A percentile compares a stretch with the other conserved stretches of the same genome.
These are phyloP conservation scores for Colistium nudipinnis DNA, from an alignment of 2,113 vertebrate genomes.

Conservation along the genomic window DNA sequence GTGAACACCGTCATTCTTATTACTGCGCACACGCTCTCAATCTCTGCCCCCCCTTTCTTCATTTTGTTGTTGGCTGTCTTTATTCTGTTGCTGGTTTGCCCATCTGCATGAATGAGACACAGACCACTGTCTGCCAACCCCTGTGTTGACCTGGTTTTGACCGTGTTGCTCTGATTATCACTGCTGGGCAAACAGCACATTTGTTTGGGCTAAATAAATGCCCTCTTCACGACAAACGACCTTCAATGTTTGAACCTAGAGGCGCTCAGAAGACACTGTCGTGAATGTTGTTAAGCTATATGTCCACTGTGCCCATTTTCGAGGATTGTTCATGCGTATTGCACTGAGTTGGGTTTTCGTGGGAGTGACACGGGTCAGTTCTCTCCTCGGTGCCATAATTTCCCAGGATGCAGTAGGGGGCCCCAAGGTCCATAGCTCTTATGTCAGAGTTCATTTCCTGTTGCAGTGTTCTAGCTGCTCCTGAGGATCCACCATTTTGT, in stretches of 20 bases:
- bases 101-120: slow-evolving; percentile 38
- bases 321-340: slow-evolving; percentile 46
- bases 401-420: slow-evolving; percentile 76
- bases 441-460: slow-evolving; percentile 82
- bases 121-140: slow-evolving; percentile 38
- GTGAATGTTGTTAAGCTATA: slow-evolving; percentile 11
- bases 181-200: slow-evolving; percentile 44
- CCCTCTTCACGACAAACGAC: slow-evolving; percentile 36
- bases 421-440: slow-evolving; percentile 75
- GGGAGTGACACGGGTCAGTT: slow-evolving; percentile 63
- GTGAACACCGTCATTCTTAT: slow-evolving; percentile 21
- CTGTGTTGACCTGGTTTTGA: slow-evolving; percentile 43
- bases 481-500: slow-evolving; percentile 76
- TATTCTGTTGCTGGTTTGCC: slow-evolving; percentile 28
- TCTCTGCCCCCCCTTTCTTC: background rate
- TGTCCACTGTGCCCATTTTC: slow-evolving; percentile 31
- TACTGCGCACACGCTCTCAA: slow-evolving; percentile 6
- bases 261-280: slow-evolving; percentile 10
- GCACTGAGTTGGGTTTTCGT: slow-evolving; percentile 34
- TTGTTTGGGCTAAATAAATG: slow-evolving; percentile 40
- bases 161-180: slow-evolving; percentile 48
- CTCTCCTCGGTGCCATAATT: slow-evolving; percentile 72
- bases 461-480: slow-evolving; percentile 64
- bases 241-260: slow-evolving; percentile 32
- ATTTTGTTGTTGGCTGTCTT: slow-evolving; percentile 29